Percentiles rank a stretch among this genome's conserved stretches.
Conservation (phyloP, 2,888 invertebrate species). For the Andrena praecox region DNA sequence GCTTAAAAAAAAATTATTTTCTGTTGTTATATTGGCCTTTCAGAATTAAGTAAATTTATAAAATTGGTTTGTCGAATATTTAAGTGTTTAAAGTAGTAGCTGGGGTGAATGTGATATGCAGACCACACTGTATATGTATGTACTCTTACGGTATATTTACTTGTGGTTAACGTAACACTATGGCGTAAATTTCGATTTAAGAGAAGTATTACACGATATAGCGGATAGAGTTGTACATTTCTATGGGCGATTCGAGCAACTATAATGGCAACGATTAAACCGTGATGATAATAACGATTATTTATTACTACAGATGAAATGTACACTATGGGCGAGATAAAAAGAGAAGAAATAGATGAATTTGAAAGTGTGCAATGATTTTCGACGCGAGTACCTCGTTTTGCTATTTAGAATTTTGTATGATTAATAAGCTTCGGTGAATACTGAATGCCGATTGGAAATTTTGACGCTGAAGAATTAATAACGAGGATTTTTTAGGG, state of each 20-base stretch:
- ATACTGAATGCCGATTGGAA: no score
- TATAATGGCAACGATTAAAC: conserved; percentile 65
- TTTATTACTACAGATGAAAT: conserved; percentile 31
- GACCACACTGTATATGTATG: conserved; percentile 26
- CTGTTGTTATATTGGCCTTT: no score
- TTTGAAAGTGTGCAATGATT: conserved; percentile 32
- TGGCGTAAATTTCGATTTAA: conserved; percentile 46
- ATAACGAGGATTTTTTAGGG: neutral
- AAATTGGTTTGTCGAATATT: no score
- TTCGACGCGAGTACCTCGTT: neutral
- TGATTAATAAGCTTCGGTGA: no score
- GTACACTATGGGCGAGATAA: conserved; percentile 27
- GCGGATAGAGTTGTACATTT: conserved; percentile 57
- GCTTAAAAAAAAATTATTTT: no score
- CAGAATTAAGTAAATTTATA: no score
- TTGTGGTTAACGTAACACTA: conserved; percentile 47
- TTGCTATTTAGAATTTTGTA: neutral
- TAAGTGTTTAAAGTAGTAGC: no score
- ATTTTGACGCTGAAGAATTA: no score
- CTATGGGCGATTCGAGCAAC: conserved; percentile 42
- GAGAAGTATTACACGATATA: conserved; percentile 45
- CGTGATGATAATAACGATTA: conserved; percentile 65
- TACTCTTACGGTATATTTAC: conserved; percentile 49
- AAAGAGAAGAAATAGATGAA: conserved; percentile 28
- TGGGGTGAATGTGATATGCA: no score